Base-by-base conservation (phyloP, 1,140 invertebrate genomes). In the Ephestia elutella region DNA sequence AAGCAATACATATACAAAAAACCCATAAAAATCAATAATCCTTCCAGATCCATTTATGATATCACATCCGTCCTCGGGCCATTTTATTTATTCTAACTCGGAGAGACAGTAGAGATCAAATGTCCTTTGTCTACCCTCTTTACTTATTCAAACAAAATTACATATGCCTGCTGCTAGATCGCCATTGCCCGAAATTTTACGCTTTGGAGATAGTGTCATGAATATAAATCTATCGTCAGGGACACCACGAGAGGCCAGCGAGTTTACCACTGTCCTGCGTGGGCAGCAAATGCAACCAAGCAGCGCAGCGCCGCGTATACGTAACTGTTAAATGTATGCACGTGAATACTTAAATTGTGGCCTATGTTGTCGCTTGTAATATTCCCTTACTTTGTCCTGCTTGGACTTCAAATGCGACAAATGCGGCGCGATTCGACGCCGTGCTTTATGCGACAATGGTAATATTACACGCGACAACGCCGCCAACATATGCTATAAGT, bases 141-240 rank as follows among this genome's bases (percentile, higher is more conserved):
- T 86, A 87, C 85, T 86, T 87, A 86, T 87, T 86, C 83, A 87
- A 87, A 87, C 83, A 87, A 85, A 86, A 87, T 87, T 87, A 87
- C 85, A 85, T 87, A 87, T 87, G 85, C 85, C 78, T 78, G 80
- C 76, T 83, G 80, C 82, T 70, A 81, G 77, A 86, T 87, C 80
- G 82, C 80, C 82, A 80, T 83, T 77, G 79, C 75, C 82, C 82
- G 82, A 87, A 87, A 86, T 87, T 87, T 87, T 87, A 86, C 85
- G 85, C 77, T 79, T 68, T 68, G 62, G 79, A 87, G 82, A 86
- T 86, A 84, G 79, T 85, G 83, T 80, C 82, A 87, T 87, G 85
- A 87, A 87, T 87, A 87, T 87, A 87, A 87, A 87, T 87, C 80
- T 86, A 86, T 83, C 80, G 82, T 85, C 83, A 86, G 80, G 82